Conservation (phyloP, 2,888 invertebrate genomes). For the Buathra laborator region DNA sequence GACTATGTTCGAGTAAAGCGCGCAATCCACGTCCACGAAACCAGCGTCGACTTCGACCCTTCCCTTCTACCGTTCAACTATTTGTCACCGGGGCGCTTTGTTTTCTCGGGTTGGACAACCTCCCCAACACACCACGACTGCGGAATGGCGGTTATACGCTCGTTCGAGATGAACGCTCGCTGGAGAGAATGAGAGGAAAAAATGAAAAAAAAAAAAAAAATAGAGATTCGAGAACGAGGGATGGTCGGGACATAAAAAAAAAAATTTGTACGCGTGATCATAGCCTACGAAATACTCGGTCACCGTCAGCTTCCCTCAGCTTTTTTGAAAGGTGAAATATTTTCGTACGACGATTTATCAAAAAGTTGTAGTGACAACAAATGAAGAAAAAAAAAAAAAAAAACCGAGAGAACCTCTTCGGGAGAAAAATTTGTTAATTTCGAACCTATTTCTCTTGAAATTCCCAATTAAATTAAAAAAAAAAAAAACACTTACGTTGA, state of each 20-base stretch:
- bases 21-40: constrained; percentile 17
- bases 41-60: constrained; percentile 10
- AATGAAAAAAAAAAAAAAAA: not conserved
- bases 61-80: constrained; percentile 38
- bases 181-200: constrained; percentile 1
- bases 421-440: no score
- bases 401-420: no score
- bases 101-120: constrained; percentile 51
- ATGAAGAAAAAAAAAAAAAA: no score
- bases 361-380: not conserved
- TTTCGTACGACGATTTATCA: not conserved
- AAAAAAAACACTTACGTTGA: not conserved
- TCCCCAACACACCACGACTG: constrained; percentile 9
- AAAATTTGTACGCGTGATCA: constrained; percentile 7
- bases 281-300: not conserved
- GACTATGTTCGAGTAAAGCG: constrained; percentile 47
- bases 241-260: constrained; percentile 4
- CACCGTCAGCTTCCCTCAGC: no score
- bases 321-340: no score
- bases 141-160: not conserved
- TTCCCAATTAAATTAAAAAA: not conserved
- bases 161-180: constrained; percentile 17
- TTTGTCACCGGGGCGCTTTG: constrained; percentile 57
- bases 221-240: not conserved
- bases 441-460: not conserved